Evolutionary conservation across 2,888 invertebrate genomes (phyloP), one percentile per base, ranked within the genome.

Genomic region (Epistrophe eligans): DNA sequence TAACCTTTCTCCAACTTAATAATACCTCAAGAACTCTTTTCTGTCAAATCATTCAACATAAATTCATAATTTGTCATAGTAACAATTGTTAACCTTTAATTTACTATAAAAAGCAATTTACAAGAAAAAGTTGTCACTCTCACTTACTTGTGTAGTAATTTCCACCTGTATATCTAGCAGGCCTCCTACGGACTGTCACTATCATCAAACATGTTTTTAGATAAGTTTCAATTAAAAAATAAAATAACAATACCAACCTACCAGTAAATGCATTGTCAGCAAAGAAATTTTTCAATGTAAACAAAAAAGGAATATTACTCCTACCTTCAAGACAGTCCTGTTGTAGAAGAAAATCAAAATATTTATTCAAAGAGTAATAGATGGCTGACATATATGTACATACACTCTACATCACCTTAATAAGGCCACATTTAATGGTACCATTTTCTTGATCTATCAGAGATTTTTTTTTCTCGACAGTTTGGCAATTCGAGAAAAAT

Each of bases 181-280:
- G 3, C 43, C 15, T 62, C 40, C 62, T 43, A 43, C 38, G 5
- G 5, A 15, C 9, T 62, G 40, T 62, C 40, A 62, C 15, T 9
- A 24, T 24, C 24, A 24, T 24, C 15, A 24, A 43, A 24, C 43
- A 62, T 62, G 43, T 62, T 43, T 43, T 5, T 4, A 9, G 4
- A 15, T 43, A 24, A 62, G 24, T 40, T 43, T 40, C 40, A 62
- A 62, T 62, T 62, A 62, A 15, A 24, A 62, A 24, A 40, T 6
- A 38, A 24, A 40, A 60, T 24, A 15, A 55, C 19, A 55, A 55
- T 15, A 28, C 28, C 24, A 24, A 9, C 24, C 24, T 24, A 24
- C 24, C 2, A 24, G 24, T 55, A 55, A 28, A 55, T 55, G 55
- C 55, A 55, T 9, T 32, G 55, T 15, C 55, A 32, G 55, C 28